A percentile compares a stretch with the other conserved stretches of the same genome.
Evolutionary conservation across 2,888 invertebrate species (phyloP).

Genomic region (Quadriops clusia): DNA sequence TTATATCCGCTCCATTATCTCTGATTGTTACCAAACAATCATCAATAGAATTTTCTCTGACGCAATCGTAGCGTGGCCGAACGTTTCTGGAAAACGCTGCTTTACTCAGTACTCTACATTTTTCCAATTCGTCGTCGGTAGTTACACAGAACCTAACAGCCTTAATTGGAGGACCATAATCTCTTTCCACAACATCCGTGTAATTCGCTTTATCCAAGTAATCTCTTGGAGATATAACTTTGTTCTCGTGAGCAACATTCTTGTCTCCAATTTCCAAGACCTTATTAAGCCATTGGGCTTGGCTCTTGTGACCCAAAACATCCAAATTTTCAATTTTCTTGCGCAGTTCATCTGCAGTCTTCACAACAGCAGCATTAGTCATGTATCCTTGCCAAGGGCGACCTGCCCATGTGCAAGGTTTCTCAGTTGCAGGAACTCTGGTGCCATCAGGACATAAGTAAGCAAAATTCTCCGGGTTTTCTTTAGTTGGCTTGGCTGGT

Average conservation of each 20-base stretch:
- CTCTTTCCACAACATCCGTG: constrained; percentile 55
- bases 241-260: constrained; percentile 37
- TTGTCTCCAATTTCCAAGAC: constrained; percentile 48
- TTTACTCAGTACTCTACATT: constrained; percentile 59
- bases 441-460: constrained; percentile 73
- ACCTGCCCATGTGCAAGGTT: constrained; percentile 69
- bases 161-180: constrained; percentile 56
- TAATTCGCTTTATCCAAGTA: constrained; percentile 37
- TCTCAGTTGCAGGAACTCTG: constrained; percentile 51
- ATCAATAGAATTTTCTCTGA: constrained; percentile 48
- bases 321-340: constrained; percentile 45
- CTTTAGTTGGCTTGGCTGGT: constrained; percentile 44
- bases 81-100: constrained; percentile 69
- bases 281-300: constrained; percentile 38
- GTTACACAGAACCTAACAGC: constrained; percentile 58
- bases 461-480: constrained; percentile 54
- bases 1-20: constrained; percentile 58
- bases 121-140: constrained; percentile 52
- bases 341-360: constrained; percentile 41
- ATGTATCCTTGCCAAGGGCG: constrained; percentile 75
- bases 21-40: constrained; percentile 56
- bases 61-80: constrained; percentile 69
- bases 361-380: constrained; percentile 51
- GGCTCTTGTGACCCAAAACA: constrained; percentile 33
- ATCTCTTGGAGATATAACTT: constrained; percentile 28